Evolutionary conservation across 2,888 invertebrate species (phyloP).

Genomic region (Dryomyza anilis): DNA sequence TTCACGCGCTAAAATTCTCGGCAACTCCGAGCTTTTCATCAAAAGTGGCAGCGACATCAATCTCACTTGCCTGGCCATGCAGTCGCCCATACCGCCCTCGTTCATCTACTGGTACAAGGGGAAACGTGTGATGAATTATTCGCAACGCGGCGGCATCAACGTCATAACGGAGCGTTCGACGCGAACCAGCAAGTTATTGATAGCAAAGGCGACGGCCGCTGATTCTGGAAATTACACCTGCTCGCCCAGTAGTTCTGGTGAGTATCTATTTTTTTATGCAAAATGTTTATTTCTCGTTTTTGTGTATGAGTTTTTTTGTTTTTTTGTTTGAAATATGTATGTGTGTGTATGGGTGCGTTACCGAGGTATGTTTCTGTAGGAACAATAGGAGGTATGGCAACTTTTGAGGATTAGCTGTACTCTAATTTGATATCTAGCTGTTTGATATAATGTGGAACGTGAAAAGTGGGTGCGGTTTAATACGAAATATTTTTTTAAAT

Average conservation of each 20-base stretch:
- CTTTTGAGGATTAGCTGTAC: too few species aligned
- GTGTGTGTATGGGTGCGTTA: too few species aligned
- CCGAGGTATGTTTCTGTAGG: too few species aligned
- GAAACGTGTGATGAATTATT: slow-evolving; percentile 83
- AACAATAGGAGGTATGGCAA: too few species aligned
- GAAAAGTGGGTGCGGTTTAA: too few species aligned
- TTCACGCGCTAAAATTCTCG: slow-evolving; percentile 87
- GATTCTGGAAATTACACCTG: slow-evolving; percentile 91
- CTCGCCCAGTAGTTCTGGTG: slow-evolving; percentile 78
- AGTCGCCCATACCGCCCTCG: slow-evolving; percentile 71
- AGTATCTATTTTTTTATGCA: too few species aligned
- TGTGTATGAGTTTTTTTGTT: neutral
- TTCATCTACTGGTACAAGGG: slow-evolving; percentile 90
- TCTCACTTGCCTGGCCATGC: slow-evolving; percentile 85
- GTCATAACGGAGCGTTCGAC: slow-evolving; percentile 87
- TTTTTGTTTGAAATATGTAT: too few species aligned
- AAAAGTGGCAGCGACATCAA: slow-evolving; percentile 92
- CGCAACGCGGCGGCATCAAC: slow-evolving; percentile 84
- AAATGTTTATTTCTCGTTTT: too few species aligned
- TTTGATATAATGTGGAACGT: too few species aligned
- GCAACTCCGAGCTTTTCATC: slow-evolving; percentile 86
- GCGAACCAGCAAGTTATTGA: slow-evolving; percentile 83
- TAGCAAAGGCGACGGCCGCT: slow-evolving; percentile 81
- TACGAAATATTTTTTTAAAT: too few species aligned
- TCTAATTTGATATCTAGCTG: too few species aligned